These are phyloP conservation scores for Leptoclinus maculatus DNA, from an alignment of 2,797 vertebrate genomes.

Conservation along the genomic window DNA sequence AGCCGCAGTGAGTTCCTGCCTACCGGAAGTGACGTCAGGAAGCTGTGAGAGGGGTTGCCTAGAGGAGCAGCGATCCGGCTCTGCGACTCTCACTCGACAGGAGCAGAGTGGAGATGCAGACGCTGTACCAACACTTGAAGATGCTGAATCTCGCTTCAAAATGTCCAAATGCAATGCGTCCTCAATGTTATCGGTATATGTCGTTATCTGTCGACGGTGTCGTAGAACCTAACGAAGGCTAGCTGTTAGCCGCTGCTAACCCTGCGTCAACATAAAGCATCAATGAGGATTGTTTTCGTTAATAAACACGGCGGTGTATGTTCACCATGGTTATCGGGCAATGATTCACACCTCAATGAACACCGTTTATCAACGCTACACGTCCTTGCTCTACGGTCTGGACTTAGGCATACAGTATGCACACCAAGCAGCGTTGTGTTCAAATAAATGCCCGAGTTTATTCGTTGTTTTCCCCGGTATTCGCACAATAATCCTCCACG, in stretches of 20 bases:
- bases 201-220: background rate
- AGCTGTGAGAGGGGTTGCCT: slow-evolving; percentile 29
- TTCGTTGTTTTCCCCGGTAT: background rate
- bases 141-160: background rate
- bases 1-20: slow-evolving; percentile 33
- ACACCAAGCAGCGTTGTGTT: background rate
- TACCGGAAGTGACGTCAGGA: slow-evolving; percentile 64
- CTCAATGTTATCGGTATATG: fast-evolving
- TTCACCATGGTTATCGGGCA: background rate
- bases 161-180: fast-evolving
- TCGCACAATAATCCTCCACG: slow-evolving; percentile 12
- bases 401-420: background rate
- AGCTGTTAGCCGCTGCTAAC: background rate
- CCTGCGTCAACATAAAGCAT: slow-evolving; percentile 25
- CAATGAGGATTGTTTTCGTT: slow-evolving; percentile 24
- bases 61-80: slow-evolving; percentile 41
- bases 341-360: slow-evolving; percentile 10
- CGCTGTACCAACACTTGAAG: fast-evolving
- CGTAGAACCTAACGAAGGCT: too few relatives aligned
- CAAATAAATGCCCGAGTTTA: background rate
- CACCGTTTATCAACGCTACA: background rate
- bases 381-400: fast-evolving
- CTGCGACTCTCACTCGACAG: slow-evolving; percentile 38
- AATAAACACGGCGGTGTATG: background rate
- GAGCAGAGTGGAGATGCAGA: background rate